Percentiles rank a stretch among this genome's conserved stretches.
Evolutionary conservation across 2,797 vertebrate genomes (phyloP).

Genomic region (Oceanodroma leucorhoa): DNA sequence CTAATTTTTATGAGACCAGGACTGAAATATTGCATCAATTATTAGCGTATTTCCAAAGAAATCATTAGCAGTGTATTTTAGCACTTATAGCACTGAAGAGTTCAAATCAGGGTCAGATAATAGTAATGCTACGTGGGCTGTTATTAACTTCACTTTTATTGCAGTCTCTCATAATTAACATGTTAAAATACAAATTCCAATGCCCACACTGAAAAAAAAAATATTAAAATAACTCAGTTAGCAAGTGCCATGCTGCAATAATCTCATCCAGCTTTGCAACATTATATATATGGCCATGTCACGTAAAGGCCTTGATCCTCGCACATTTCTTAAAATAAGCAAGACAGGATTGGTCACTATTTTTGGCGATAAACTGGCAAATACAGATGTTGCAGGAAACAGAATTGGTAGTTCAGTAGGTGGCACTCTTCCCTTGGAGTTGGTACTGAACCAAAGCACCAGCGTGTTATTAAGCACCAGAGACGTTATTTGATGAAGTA

Average conservation of each 20-base stretch:
- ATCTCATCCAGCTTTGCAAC: background rate
- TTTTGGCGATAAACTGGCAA: background rate
- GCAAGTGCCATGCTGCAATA: background rate
- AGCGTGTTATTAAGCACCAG: background rate
- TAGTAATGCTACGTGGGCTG: background rate
- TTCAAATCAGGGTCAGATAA: conserved; percentile 35
- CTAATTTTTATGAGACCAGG: conserved; percentile 23
- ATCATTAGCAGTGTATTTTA: background rate
- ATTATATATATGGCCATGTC: fast-evolving
- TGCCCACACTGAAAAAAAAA: background rate
- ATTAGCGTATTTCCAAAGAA: conserved; percentile 3
- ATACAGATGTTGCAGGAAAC: background rate
- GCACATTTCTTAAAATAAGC: background rate
- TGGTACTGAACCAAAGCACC: background rate
- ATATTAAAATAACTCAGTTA: background rate
- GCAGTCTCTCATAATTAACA: background rate
- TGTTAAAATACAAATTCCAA: background rate
- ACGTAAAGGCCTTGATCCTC: background rate
- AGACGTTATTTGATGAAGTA: background rate
- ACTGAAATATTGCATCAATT: conserved; percentile 44
- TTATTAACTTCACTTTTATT: background rate
- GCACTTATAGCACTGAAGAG: background rate
- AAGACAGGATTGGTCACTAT: background rate
- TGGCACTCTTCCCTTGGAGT: conserved; percentile 63
- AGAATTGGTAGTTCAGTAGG: conserved; percentile 17